phyloP scores from a whole-genome alignment of 2,888 invertebrate genomes.

The Seira musarum region DNA sequence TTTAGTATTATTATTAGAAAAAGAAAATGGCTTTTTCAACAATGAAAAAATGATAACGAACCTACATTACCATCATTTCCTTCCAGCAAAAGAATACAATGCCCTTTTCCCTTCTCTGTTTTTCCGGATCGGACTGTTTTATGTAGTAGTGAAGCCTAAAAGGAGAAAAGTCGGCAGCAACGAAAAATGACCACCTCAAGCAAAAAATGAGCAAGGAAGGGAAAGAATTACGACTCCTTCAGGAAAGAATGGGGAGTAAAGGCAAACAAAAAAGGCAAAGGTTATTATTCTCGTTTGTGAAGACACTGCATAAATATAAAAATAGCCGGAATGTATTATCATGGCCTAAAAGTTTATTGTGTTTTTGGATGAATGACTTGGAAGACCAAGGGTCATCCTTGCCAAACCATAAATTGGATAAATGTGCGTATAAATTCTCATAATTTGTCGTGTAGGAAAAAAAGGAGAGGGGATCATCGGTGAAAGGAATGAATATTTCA shows the following conservation, averaged over 20 bases:
- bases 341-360: no score
- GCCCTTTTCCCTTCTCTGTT: background rate
- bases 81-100: slow-evolving; percentile 31
- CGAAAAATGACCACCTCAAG: slow-evolving; percentile 58
- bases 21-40: slow-evolving; percentile 20
- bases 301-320: slow-evolving; percentile 14
- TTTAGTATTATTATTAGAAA: slow-evolving; percentile 35
- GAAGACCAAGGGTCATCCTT: slow-evolving; percentile 46
- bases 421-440: slow-evolving; percentile 67
- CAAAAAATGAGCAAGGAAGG: slow-evolving; percentile 31
- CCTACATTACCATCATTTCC: slow-evolving; percentile 50
- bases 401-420: slow-evolving; percentile 64
- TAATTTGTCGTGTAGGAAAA: slow-evolving; percentile 69
- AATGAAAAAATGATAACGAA: slow-evolving; percentile 37
- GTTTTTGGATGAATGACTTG: slow-evolving; percentile 43
- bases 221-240: slow-evolving; percentile 22
- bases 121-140: no score
- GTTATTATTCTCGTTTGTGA: slow-evolving; percentile 12
- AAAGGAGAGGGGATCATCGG: slow-evolving; percentile 56
- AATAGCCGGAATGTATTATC: no score
- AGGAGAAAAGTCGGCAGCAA: no score
- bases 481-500: slow-evolving; percentile 67
- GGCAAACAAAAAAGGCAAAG: slow-evolving; percentile 49
- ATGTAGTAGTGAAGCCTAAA: no score
- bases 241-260: slow-evolving; percentile 27